A percentile compares a stretch with the other conserved stretches of the same genome.
These are phyloP conservation scores for Toxostoma redivivum DNA, from an alignment of 2,113 vertebrate species.

Conservation along the genomic window DNA sequence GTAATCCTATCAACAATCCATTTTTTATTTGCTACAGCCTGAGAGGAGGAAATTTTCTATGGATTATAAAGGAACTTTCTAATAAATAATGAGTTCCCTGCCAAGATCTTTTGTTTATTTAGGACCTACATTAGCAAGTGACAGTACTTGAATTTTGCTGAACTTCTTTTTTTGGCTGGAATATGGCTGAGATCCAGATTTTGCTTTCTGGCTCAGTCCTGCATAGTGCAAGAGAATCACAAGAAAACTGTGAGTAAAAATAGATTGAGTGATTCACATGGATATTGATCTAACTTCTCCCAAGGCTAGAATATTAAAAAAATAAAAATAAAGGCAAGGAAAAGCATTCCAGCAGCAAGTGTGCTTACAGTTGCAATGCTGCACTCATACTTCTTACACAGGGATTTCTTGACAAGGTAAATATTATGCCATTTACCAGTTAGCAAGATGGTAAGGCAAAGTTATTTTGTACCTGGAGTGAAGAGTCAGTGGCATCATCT, in stretches of 20 bases:
- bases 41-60: not conserved
- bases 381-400: not conserved
- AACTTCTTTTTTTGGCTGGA: not conserved
- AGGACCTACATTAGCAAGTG: not conserved
- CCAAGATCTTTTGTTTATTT: not conserved
- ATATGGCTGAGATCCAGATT: not conserved
- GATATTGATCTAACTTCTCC: not conserved
- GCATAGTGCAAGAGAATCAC: not conserved
- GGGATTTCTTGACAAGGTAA: not conserved
- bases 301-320: not conserved
- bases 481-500: not conserved
- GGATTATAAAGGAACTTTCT: not conserved
- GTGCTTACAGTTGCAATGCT: not conserved
- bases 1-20: not conserved
- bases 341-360: not conserved
- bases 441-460: not conserved
- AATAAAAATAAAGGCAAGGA: not conserved
- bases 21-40: not conserved
- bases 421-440: not conserved
- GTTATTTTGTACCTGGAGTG: not conserved
- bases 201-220: not conserved
- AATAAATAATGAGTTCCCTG: not conserved
- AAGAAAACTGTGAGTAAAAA: not conserved
- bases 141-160: not conserved
- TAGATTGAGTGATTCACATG: not conserved